A percentile compares a stretch with the other conserved stretches of the same genome.
Evolutionary conservation across 2,113 vertebrate species (phyloP).

Genomic region (Philantomba maxwellii): DNA sequence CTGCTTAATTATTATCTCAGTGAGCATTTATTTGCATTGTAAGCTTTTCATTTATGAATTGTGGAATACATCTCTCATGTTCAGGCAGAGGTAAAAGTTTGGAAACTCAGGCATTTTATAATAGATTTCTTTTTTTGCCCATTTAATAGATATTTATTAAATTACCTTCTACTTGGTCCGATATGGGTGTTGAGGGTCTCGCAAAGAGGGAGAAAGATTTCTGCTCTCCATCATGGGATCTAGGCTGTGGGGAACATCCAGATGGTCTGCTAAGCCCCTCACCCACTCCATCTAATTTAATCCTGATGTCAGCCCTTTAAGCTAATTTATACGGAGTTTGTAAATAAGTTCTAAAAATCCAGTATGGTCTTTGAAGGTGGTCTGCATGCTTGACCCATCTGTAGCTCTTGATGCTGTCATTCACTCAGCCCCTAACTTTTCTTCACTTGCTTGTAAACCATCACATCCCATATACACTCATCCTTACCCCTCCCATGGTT

Average conservation of each 20-base stretch:
- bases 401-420: background rate
- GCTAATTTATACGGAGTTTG: background rate
- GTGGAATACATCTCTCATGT: background rate
- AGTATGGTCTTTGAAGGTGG: background rate
- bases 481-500: background rate
- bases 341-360: background rate
- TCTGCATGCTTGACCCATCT: background rate
- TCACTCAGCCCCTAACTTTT: background rate
- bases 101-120: background rate
- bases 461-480: fast-evolving
- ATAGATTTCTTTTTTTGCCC: background rate
- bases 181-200: background rate
- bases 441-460: background rate
- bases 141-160: background rate
- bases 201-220: background rate
- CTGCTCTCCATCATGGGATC: background rate
- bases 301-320: background rate
- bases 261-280: background rate
- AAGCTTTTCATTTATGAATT: background rate
- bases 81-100: background rate
- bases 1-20: background rate
- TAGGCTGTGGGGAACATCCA: background rate
- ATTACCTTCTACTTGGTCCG: background rate
- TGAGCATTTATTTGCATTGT: background rate
- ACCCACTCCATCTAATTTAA: background rate